Conservation (phyloP, 2,113 vertebrate species). For the Condylura cristata region DNA sequence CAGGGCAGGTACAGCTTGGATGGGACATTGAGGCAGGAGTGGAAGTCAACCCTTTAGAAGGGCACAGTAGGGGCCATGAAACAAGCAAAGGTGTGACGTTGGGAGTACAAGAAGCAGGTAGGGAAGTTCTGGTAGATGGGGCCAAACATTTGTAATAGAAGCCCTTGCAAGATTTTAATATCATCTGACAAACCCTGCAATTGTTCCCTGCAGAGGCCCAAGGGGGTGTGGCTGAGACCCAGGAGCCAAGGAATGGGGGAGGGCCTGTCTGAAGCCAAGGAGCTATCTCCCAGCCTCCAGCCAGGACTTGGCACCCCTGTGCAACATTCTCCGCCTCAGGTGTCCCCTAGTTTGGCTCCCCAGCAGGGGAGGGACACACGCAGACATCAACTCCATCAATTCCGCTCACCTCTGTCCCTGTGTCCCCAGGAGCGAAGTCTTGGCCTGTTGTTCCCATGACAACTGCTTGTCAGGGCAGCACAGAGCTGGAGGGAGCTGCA, state of each 20-base stretch:
- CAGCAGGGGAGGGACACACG: neutral
- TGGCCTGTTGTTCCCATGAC: neutral
- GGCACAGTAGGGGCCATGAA: neutral
- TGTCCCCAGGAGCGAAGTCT: neutral
- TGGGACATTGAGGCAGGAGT: neutral
- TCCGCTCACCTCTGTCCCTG: neutral
- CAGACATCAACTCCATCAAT: neutral
- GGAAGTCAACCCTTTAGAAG: no score
- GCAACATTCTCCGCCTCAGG: neutral
- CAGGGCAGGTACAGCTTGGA: neutral
- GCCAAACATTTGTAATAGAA: neutral
- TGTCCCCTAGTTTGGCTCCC: neutral
- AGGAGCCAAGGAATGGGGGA: no score
- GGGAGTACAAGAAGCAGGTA: rapidly evolving
- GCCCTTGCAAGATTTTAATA: neutral
- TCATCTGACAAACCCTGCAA: neutral
- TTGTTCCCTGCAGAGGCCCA: neutral
- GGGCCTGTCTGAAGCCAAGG: neutral
- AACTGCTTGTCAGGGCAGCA: neutral
- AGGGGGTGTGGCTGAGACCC: rapidly evolving
- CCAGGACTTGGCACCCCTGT: neutral
- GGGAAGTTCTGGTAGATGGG: no score
- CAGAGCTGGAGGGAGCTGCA: neutral
- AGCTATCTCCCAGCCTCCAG: neutral
- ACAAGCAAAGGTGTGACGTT: neutral